These are phyloP conservation scores for Amblyraja radiata DNA, from an alignment of 2,797 vertebrate genomes.

Conservation along the genomic window DNA sequence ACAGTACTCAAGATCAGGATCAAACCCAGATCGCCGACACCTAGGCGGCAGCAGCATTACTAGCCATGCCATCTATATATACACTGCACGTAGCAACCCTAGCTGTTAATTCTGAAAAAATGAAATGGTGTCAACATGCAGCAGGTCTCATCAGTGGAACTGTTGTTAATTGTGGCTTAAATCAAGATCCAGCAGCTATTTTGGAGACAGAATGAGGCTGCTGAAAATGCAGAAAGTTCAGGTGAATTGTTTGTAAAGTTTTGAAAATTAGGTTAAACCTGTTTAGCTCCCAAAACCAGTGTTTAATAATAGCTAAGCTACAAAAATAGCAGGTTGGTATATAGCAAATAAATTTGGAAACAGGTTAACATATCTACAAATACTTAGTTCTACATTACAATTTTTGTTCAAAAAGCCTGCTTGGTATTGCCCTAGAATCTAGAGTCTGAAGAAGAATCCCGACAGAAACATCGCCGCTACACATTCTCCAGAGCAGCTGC, in stretches of 20 bases:
- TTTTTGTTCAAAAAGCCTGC: neutral
- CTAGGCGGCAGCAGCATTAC: too few relatives aligned
- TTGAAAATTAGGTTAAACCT: neutral
- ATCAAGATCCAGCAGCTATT: neutral
- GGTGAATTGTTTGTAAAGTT: neutral
- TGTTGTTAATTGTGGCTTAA: neutral
- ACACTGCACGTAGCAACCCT: neutral
- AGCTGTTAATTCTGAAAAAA: neutral
- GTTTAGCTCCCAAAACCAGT: neutral
- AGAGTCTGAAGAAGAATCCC: too few relatives aligned
- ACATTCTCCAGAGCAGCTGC: too few relatives aligned
- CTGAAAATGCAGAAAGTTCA: neutral
- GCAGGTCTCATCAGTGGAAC: neutral
- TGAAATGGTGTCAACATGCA: neutral
- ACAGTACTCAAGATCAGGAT: too few relatives aligned
- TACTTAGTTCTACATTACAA: neutral
- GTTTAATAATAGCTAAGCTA: neutral
- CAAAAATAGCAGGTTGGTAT: neutral
- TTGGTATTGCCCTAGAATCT: too few relatives aligned
- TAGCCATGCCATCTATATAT: too few relatives aligned
- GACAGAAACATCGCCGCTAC: too few relatives aligned
- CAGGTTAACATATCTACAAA: neutral
- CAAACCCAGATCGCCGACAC: too few relatives aligned
- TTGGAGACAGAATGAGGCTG: neutral
- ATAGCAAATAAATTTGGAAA: neutral